Percentiles rank a stretch among this genome's conserved stretches.
Evolutionary conservation across 35 echinoderm and acorn worm species (phyloP).

Genomic region (Strongylocentrotus purpuratus): DNA sequence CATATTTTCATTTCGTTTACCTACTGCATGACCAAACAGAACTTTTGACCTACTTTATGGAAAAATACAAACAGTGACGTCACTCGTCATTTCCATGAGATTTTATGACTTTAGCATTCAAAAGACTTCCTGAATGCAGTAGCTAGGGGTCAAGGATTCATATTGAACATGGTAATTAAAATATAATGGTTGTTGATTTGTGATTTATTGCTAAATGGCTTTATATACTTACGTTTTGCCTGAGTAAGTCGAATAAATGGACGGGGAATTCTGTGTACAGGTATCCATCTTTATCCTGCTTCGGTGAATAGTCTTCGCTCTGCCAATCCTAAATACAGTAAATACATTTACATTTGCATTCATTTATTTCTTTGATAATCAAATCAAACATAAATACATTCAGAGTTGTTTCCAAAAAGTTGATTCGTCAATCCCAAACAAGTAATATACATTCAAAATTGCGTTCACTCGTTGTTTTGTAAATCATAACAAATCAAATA

Average conservation of each 20-base stretch:
- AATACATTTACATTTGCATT: neutral
- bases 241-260: slow-evolving; percentile 34
- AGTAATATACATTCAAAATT: too few species aligned
- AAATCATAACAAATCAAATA: too few species aligned
- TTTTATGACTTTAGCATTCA: neutral
- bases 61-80: neutral
- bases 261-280: slow-evolving; percentile 49
- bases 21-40: neutral
- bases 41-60: neutral
- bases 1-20: neutral
- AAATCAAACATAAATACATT: too few species aligned
- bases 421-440: too few species aligned
- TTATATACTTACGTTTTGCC: slow-evolving; percentile 16
- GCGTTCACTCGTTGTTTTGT: too few species aligned
- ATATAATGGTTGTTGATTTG: too few species aligned
- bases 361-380: too few species aligned
- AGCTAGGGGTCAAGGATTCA: neutral
- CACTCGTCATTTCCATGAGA: neutral
- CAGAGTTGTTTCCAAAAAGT: too few species aligned
- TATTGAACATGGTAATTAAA: too few species aligned
- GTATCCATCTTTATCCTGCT: slow-evolving; percentile 39
- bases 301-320: neutral
- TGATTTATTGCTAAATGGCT: too few species aligned
- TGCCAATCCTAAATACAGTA: slow-evolving; percentile 2
- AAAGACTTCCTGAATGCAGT: neutral